Conservation (phyloP, 1,140 invertebrate genomes). For the Solenopsis fugax region DNA sequence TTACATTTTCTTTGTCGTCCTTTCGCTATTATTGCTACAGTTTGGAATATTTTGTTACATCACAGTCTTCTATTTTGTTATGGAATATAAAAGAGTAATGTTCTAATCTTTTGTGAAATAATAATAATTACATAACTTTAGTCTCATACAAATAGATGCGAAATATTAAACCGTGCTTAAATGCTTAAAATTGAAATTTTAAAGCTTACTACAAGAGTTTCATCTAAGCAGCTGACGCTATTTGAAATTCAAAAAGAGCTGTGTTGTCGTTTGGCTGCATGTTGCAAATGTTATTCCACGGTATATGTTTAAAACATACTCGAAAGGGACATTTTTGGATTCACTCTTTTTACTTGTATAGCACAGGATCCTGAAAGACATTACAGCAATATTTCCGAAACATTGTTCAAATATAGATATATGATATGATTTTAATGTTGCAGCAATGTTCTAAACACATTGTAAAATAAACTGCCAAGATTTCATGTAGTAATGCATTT, state of each 20-base stretch:
- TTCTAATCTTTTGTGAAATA: constrained; percentile 14
- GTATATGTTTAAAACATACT: constrained; percentile 7
- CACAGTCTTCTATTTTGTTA: neutral
- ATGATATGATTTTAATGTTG: no score
- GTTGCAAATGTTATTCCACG: neutral
- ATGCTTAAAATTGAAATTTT: neutral
- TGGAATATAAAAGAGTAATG: neutral
- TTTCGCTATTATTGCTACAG: neutral
- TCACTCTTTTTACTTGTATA: neutral
- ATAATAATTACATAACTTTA: neutral
- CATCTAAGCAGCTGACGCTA: constrained; percentile 15
- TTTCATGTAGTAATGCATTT: no score
- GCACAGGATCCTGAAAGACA: no score
- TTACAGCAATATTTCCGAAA: no score
- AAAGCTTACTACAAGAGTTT: constrained; percentile 4
- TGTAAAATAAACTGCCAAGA: no score
- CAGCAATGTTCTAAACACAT: no score
- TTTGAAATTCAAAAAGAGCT: constrained; percentile 47
- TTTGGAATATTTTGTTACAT: neutral
- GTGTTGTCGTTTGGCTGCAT: neutral
- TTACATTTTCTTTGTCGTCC: neutral
- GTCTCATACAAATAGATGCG: neutral
- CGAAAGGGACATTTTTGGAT: neutral
- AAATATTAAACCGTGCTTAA: neutral
- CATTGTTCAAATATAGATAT: no score